These are phyloP conservation scores for Sitobion miscanthi DNA, from an alignment of 1,140 invertebrate genomes.

Conservation along the genomic window DNA sequence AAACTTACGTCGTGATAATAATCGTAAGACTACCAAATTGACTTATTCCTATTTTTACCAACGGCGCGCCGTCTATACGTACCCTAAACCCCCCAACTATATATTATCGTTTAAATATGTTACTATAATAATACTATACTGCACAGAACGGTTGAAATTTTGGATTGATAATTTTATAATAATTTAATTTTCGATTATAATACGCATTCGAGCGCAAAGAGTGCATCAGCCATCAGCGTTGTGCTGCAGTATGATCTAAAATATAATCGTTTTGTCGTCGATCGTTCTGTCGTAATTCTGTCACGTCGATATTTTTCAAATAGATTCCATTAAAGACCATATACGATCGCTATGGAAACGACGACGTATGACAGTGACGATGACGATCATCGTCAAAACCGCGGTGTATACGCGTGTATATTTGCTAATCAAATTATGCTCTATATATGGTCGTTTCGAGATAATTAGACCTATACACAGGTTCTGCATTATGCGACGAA, in stretches of 20 bases:
- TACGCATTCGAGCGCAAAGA: too few relatives aligned
- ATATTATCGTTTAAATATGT: neutral
- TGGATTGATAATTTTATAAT: neutral
- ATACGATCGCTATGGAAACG: neutral
- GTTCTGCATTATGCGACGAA: neutral
- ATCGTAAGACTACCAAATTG: too few relatives aligned
- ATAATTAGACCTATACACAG: neutral
- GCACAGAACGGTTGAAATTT: neutral
- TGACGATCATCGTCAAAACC: neutral
- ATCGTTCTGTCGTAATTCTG: neutral
- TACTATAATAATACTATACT: neutral
- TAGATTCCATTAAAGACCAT: neutral
- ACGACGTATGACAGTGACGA: neutral
- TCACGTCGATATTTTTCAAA: neutral
- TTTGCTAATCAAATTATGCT: neutral
- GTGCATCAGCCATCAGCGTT: neutral
- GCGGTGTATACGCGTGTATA: neutral
- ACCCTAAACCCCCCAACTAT: too few relatives aligned
- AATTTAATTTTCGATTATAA: too few relatives aligned
- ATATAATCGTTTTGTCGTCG: neutral
- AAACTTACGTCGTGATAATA: too few relatives aligned
- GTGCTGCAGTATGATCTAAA: neutral
- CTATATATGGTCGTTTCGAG: neutral
- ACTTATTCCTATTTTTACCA: too few relatives aligned
- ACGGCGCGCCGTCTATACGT: too few relatives aligned